Percentiles rank a stretch among this genome's conserved stretches.
These are phyloP conservation scores for Spodoptera picta DNA, from an alignment of 2,888 invertebrate species.

Conservation along the genomic window DNA sequence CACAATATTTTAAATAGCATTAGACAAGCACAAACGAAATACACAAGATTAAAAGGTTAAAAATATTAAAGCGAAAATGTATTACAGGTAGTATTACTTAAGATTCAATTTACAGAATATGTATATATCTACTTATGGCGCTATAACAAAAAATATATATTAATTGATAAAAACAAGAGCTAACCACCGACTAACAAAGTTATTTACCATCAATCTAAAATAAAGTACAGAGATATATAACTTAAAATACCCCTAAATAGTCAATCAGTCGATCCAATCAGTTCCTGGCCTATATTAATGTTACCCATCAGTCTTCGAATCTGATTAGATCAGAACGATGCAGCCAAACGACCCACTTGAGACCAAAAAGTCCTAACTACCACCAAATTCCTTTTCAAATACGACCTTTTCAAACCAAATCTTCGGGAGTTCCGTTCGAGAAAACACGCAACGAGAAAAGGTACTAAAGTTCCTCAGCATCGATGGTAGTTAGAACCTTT, in stretches of 20 bases:
- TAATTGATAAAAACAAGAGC: too few relatives aligned
- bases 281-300: slow-evolving; percentile 75
- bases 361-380: slow-evolving; percentile 56
- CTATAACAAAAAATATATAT: too few relatives aligned
- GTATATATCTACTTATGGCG: too few relatives aligned
- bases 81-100: too few relatives aligned
- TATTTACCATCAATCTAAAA: slow-evolving; percentile 23
- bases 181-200: background rate
- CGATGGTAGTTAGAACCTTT: slow-evolving; percentile 65
- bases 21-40: too few relatives aligned
- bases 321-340: slow-evolving; percentile 76
- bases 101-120: too few relatives aligned
- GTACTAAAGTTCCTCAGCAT: slow-evolving; percentile 52
- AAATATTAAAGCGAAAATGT: too few relatives aligned
- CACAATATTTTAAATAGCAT: too few relatives aligned
- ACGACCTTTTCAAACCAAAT: slow-evolving; percentile 60
- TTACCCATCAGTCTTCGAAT: slow-evolving; percentile 74
- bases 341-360: slow-evolving; percentile 51
- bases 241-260: slow-evolving; percentile 55
- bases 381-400: slow-evolving; percentile 47
- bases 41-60: too few relatives aligned
- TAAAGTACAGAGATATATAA: slow-evolving; percentile 32
- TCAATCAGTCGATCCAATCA: slow-evolving; percentile 75
- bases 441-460: slow-evolving; percentile 56
- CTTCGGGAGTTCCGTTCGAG: slow-evolving; percentile 39